Base-by-base conservation (phyloP, 2,797 vertebrate species). In the Hybognathus amarus region DNA sequence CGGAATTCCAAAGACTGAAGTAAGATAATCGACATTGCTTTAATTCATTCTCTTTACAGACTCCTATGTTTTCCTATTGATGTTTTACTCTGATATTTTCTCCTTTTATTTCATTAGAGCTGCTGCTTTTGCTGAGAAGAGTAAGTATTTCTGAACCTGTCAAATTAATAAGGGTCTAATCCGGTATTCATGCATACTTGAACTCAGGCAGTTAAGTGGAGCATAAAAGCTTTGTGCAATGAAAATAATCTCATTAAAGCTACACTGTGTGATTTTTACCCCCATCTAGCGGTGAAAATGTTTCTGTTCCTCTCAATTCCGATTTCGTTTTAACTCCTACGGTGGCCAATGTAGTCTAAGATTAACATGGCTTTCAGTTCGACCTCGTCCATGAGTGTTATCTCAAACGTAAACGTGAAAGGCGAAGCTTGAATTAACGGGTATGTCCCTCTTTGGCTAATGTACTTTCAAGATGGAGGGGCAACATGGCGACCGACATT, bases 91-190 rank as follows among this genome's bases (percentile, higher is more conserved):
- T 82, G 2, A 77, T 45, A 56, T 38, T 66, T 52, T 27, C 3
- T 89, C 77, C 77, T 20, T 9, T 87, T 75, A 33, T 88, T 83
- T 36, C 96, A 87, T 84, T 27, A 99, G 97, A 94, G 96, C 97
- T 0, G 97, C 96, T 67, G 98, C 97, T 13, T 98, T 98, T 85
- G 98, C 98, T 73, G 98, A 99, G 92, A 99, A 98, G 90, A 98
- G 97, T 99, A 93, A 98, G 97, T 98, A 92, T 77, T n/a, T 63
- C 1, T 12, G 68, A 63, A 36, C 59, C 22, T 12, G 24, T 76
- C 6, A 76, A 67, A 56, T 76, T 67, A 83, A 68, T 83, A 42
- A 42, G 18, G 8, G 24, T 76, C 47, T 83, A 30, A 56, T 68
- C 33, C 3, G 9, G 24, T 56, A 40, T 68, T 68, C 50, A 36